These are phyloP conservation scores for Stomatorhinus ivindoensis DNA, from an alignment of 2,113 vertebrate species.

Conservation along the genomic window DNA sequence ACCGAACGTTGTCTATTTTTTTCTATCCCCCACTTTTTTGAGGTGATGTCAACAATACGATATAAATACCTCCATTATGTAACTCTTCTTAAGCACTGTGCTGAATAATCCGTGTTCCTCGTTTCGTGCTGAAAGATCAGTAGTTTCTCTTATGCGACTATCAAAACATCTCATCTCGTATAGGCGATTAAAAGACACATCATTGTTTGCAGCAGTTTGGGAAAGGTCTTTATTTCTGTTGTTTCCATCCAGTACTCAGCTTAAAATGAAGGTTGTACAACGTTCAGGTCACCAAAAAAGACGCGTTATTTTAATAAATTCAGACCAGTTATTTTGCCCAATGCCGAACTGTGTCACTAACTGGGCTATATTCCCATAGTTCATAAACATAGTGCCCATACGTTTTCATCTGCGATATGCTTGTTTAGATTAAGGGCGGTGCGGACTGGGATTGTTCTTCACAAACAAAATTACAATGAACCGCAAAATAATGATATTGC, in stretches of 20 bases:
- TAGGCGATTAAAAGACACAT: neutral
- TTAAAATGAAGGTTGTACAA: neutral
- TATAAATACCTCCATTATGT: neutral
- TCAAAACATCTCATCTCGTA: neutral
- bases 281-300: neutral
- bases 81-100: neutral
- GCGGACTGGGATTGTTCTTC: neutral
- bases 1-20: neutral
- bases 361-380: conserved; percentile 23
- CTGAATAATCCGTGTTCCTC: neutral
- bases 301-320: neutral
- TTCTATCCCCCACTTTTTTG: neutral
- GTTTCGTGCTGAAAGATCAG: neutral
- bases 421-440: neutral
- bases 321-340: conserved; percentile 32
- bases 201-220: neutral
- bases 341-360: conserved; percentile 22
- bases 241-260: neutral
- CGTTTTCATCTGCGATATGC: neutral
- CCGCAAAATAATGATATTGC: neutral
- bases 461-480: neutral
- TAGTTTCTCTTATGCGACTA: neutral
- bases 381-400: neutral
- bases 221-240: neutral
- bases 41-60: neutral